These are phyloP conservation scores for Morphnarchus princeps DNA, from an alignment of 2,113 vertebrate genomes.

Conservation along the genomic window DNA sequence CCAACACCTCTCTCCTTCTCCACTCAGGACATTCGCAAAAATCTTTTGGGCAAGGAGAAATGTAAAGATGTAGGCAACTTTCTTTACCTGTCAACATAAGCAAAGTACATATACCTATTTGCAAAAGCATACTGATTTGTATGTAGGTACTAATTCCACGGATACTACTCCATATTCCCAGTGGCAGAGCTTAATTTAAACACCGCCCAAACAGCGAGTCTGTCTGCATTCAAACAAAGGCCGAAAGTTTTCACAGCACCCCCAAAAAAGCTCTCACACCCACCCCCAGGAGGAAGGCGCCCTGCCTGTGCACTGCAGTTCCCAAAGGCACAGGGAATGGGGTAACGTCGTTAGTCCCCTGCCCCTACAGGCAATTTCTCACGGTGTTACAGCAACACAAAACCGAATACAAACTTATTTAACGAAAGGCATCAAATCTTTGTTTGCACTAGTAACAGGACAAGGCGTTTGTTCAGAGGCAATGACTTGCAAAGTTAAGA, in stretches of 20 bases:
- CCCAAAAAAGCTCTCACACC: not conserved
- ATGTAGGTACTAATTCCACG: rapidly evolving
- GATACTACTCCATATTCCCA: not conserved
- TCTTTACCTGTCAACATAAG: not conserved
- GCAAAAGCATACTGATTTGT: not conserved
- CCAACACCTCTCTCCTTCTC: not conserved
- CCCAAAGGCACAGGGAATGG: rapidly evolving
- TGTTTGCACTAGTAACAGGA: not conserved
- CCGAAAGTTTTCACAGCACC: not conserved
- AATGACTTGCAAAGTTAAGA: not conserved
- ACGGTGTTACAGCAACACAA: not conserved
- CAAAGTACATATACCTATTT: no score
- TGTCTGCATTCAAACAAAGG: no score
- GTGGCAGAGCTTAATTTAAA: not conserved
- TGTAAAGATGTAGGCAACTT: not conserved
- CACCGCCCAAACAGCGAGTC: not conserved
- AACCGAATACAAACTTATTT: rapidly evolving
- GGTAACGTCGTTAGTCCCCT: rapidly evolving
- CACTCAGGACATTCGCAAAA: not conserved
- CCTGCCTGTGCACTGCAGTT: not conserved
- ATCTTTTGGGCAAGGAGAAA: not conserved
- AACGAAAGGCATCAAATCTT: not conserved
- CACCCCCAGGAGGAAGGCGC: not conserved
- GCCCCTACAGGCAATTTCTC: not conserved
- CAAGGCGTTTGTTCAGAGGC: not conserved